Conservation (phyloP, 2,888 invertebrate genomes). For the Trichogramma dendrolimi region DNA sequence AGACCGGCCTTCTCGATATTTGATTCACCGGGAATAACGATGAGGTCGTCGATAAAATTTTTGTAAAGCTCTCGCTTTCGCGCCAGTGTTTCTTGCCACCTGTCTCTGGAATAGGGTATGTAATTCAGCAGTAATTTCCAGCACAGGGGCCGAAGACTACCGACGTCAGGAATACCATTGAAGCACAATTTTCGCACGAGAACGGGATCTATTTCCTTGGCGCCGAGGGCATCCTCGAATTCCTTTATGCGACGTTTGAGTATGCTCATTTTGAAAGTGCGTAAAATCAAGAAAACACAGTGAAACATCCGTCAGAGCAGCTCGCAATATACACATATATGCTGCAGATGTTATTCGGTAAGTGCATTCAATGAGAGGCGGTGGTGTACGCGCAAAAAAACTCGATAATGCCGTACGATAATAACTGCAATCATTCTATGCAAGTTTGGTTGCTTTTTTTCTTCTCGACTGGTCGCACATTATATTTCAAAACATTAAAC, state of each 20-base stretch:
- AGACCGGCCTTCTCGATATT: conserved; percentile 55
- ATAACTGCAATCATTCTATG: too few species aligned
- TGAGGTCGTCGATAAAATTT: conserved; percentile 84
- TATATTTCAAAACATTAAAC: too few species aligned
- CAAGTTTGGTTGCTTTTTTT: too few species aligned
- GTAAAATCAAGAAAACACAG: neutral
- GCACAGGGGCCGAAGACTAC: conserved; percentile 74
- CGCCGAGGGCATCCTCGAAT: conserved; percentile 69
- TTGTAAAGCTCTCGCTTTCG: conserved; percentile 77
- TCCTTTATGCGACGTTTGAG: conserved; percentile 60
- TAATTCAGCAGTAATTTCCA: conserved; percentile 89
- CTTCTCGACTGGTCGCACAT: too few species aligned
- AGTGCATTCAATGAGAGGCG: too few species aligned
- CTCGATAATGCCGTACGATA: too few species aligned
- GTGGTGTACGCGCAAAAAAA: too few species aligned
- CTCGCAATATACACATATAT: too few species aligned
- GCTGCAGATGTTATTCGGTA: too few species aligned
- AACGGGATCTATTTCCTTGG: conserved; percentile 68
- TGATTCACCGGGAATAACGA: conserved; percentile 72
- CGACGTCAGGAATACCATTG: conserved; percentile 85
- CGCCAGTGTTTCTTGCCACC: conserved; percentile 66
- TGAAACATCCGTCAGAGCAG: too few species aligned
- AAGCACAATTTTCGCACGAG: conserved; percentile 70
- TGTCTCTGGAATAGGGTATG: conserved; percentile 65
- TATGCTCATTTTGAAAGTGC: conserved; percentile 41